Percentiles rank a stretch among this genome's conserved stretches.
Evolutionary conservation across 2,113 vertebrate species (phyloP).

Genomic region (Arvicanthis niloticus): DNA sequence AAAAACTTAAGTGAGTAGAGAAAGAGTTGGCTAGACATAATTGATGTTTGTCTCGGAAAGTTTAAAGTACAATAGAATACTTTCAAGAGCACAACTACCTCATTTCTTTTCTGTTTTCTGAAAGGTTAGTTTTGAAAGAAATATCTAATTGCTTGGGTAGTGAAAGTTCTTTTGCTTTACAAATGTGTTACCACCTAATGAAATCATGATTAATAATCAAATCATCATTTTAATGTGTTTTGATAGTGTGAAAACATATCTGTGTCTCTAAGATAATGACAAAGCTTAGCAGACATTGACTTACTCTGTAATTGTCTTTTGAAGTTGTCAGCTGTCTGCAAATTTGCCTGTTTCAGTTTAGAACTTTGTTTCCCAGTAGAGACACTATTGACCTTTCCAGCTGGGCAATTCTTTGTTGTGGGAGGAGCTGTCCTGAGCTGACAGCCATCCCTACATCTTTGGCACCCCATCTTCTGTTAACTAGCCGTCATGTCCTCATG

Average conservation of each 20-base stretch:
- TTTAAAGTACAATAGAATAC: not conserved
- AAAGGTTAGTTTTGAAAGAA: not conserved
- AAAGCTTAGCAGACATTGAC: conserved; percentile 45
- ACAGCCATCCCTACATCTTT: not conserved
- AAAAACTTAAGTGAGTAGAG: not conserved
- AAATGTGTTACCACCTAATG: not conserved
- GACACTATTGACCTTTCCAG: not conserved
- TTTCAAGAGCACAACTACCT: not conserved
- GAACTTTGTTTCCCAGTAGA: not conserved
- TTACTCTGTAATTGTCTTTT: conserved; percentile 6
- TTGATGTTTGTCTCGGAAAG: not conserved
- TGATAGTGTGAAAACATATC: not conserved
- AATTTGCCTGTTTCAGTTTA: conserved; percentile 7
- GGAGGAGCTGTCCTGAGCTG: not conserved
- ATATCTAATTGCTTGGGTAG: not conserved
- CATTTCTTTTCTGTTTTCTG: not conserved
- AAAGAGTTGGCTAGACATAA: not conserved
- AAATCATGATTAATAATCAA: not conserved
- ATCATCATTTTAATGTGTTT: conserved; percentile 41
- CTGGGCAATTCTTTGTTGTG: not conserved
- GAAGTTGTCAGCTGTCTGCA: conserved; percentile 53
- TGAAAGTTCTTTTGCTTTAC: not conserved
- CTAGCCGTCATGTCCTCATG: not conserved
- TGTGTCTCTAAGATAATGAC: not conserved
- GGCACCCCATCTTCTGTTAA: not conserved